A percentile compares a stretch with the other conserved stretches of the same genome.
Conservation (phyloP, 2,797 vertebrate genomes). For the Siniperca undulata region DNA sequence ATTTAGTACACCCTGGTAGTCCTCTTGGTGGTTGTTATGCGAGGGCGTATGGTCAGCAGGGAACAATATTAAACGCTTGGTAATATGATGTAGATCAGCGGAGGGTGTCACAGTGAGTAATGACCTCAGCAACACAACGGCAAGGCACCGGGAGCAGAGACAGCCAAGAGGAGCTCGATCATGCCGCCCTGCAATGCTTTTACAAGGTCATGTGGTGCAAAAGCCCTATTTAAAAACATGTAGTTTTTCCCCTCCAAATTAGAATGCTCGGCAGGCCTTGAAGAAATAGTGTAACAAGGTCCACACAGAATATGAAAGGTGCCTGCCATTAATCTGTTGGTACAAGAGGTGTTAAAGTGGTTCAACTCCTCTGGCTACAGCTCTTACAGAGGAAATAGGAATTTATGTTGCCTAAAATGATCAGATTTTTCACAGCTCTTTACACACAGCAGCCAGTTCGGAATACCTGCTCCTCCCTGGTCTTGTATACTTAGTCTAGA, state of each 20-base stretch:
- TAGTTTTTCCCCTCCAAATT: constrained; percentile 49
- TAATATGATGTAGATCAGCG: constrained; percentile 78
- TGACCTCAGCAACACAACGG: constrained; percentile 62
- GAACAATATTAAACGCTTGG: constrained; percentile 69
- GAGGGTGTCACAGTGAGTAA: constrained; percentile 80
- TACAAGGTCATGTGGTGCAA: constrained; percentile 71
- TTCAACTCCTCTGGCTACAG: constrained; percentile 33
- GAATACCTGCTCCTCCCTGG: constrained; percentile 1
- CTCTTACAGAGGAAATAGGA: constrained; percentile 25
- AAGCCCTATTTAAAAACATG: constrained; percentile 65
- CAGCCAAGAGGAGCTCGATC: constrained; percentile 59
- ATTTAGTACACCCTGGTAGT: constrained; percentile 31
- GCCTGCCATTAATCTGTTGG: constrained; percentile 65
- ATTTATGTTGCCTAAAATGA: constrained; percentile 40
- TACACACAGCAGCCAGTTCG: background rate
- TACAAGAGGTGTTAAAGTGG: constrained; percentile 38
- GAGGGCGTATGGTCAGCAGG: constrained; percentile 56
- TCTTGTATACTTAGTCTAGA: background rate
- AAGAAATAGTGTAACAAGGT: constrained; percentile 58
- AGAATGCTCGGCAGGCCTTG: constrained; percentile 71
- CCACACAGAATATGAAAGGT: constrained; percentile 50
- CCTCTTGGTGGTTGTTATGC: constrained; percentile 34
- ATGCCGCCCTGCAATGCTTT: constrained; percentile 34
- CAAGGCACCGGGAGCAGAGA: constrained; percentile 40
- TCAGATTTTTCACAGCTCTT: constrained; percentile 36